Evolutionary conservation across 1,140 invertebrate species (phyloP).

Genomic region (Drosophila elegans): DNA sequence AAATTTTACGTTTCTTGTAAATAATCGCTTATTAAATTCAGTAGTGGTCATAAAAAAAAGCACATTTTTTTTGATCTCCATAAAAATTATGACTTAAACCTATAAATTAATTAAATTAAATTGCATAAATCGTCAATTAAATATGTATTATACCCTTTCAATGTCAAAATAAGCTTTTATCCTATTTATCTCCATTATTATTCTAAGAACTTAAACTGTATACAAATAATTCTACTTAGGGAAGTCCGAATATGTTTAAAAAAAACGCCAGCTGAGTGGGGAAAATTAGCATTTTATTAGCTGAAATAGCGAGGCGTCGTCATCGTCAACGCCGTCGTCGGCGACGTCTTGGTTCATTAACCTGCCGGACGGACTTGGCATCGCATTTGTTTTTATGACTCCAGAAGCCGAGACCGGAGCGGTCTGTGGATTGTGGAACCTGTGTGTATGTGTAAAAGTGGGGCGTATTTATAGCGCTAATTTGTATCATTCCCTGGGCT

Average conservation of each 20-base stretch:
- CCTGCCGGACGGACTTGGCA: constrained; percentile 43
- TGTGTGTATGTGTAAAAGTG: constrained; percentile 14
- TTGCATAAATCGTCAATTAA: no score
- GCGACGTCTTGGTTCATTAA: constrained; percentile 63
- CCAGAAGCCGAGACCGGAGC: constrained; percentile 8
- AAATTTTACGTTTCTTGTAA: no score
- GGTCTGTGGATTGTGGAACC: constrained; percentile 32
- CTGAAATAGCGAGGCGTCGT: constrained; percentile 51
- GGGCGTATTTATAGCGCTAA: constrained; percentile 74
- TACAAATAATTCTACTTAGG: not conserved
- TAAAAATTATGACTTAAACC: no score
- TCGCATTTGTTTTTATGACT: constrained; percentile 72
- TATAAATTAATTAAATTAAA: no score
- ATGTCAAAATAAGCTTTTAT: not conserved
- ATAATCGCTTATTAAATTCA: not conserved
- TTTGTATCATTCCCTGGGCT: constrained; percentile 60
- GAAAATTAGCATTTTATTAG: constrained; percentile 76
- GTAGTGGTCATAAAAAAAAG: not conserved
- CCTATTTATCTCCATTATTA: not conserved
- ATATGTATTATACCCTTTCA: no score
- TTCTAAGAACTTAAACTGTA: not conserved
- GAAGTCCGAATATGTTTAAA: constrained; percentile 10
- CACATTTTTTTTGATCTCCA: no score
- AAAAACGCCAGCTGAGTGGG: constrained; percentile 4
- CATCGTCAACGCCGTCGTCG: constrained; percentile 25